Conservation (phyloP, 2,797 vertebrate species). For the Selene dorsalis region DNA sequence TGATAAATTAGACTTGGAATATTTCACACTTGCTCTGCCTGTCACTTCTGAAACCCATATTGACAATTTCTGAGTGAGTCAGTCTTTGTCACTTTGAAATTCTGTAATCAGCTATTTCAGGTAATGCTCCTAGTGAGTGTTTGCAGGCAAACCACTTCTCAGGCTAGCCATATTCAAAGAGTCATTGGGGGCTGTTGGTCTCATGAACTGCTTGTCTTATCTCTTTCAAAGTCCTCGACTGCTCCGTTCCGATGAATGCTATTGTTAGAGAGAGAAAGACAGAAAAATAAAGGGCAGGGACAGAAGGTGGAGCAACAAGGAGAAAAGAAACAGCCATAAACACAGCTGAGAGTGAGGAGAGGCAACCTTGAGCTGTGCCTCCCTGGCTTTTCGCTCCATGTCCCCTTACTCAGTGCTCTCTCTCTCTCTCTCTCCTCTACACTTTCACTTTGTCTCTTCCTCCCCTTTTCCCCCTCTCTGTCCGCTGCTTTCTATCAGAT, state of each 20-base stretch:
- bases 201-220: conserved; percentile 43
- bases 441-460: conserved; percentile 36
- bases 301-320: conserved; percentile 41
- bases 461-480: conserved; percentile 33
- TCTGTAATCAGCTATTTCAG: conserved; percentile 39
- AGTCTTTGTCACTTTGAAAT: conserved; percentile 55
- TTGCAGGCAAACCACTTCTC: conserved; percentile 30
- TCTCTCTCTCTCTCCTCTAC: conserved; percentile 32
- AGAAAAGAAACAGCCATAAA: conserved; percentile 50
- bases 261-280: conserved; percentile 20
- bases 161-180: conserved; percentile 22
- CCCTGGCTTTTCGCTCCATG: conserved; percentile 31
- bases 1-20: conserved; percentile 64
- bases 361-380: conserved; percentile 65
- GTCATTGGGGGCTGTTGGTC: conserved; percentile 25
- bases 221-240: conserved; percentile 30
- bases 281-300: conserved; percentile 13
- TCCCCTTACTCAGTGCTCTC: conserved; percentile 32
- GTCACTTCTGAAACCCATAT: conserved; percentile 55
- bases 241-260: conserved; percentile 29
- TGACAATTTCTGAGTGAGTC: conserved; percentile 54
- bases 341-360: conserved; percentile 51
- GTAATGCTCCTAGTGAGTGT: conserved; percentile 12
- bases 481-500: conserved; percentile 73
- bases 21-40: conserved; percentile 60